These are phyloP conservation scores for Bombus breviceps DNA, from an alignment of 1,140 invertebrate species.

Conservation along the genomic window DNA sequence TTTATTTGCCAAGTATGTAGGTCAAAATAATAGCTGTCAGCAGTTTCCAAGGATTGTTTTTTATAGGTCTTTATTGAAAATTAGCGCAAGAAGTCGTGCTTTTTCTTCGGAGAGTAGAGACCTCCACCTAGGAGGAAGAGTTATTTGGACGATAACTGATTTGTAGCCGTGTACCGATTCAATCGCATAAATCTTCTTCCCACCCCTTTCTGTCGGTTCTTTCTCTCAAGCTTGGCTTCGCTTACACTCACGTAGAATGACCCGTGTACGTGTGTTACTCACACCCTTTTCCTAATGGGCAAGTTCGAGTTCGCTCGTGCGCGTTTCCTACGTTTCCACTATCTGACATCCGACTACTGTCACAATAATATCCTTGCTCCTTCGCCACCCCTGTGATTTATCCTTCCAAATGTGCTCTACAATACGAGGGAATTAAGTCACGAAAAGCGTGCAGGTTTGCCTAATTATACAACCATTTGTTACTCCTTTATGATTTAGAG, in stretches of 20 bases:
- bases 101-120: neutral
- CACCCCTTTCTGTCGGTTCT: constrained; percentile 3
- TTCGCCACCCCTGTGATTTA: constrained; percentile 48
- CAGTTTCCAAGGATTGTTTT: neutral
- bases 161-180: constrained; percentile 44
- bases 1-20: neutral
- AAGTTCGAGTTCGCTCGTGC: constrained; percentile 22
- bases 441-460: neutral
- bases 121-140: neutral
- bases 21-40: neutral
- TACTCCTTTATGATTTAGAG: neutral
- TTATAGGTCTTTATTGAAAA: neutral
- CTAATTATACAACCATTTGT: constrained; percentile 7
- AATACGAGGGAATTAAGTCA: neutral
- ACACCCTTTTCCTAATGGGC: neutral
- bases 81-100: neutral
- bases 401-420: neutral
- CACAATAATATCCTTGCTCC: constrained; percentile 52
- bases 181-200: constrained; percentile 51
- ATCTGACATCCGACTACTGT: constrained; percentile 44
- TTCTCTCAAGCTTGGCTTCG: constrained; percentile 15
- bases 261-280: neutral
- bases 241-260: constrained; percentile 15
- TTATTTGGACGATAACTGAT: constrained; percentile 54
- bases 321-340: constrained; percentile 31